Conservation (phyloP, 2,797 vertebrate species). For the Nannoperca australis region DNA sequence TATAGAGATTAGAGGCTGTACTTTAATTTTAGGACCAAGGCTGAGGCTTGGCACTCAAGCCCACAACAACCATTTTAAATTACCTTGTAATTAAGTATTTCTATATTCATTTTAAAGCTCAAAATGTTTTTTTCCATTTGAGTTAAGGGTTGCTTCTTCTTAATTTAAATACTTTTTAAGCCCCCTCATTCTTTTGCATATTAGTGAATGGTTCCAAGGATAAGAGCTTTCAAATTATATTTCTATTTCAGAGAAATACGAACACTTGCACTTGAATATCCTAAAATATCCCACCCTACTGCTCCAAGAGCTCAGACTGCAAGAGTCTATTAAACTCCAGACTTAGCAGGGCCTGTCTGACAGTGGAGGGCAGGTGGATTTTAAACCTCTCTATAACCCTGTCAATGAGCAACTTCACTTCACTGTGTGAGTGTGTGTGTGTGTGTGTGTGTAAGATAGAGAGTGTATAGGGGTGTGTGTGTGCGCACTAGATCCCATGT, state of each 20-base stretch:
- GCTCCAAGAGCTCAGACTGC: slow-evolving; percentile 31
- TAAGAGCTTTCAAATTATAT: background rate
- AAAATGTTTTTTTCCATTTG: background rate
- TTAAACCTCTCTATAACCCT: slow-evolving; percentile 76
- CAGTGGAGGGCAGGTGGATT: slow-evolving; percentile 65
- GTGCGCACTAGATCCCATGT: slow-evolving; percentile 49
- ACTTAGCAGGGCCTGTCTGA: slow-evolving; percentile 49
- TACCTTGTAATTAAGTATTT: background rate
- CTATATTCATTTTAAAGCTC: background rate
- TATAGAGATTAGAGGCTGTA: background rate
- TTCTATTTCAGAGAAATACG: slow-evolving; percentile 23
- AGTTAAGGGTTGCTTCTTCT: background rate
- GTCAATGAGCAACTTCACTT: slow-evolving; percentile 62
- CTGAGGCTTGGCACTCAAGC: background rate
- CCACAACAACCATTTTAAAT: background rate
- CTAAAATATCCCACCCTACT: slow-evolving; percentile 27
- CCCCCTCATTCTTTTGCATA: background rate
- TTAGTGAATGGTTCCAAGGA: background rate
- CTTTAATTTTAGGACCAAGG: background rate
- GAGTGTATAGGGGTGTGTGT: background rate
- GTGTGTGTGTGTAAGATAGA: background rate
- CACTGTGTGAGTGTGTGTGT: slow-evolving; percentile 2
- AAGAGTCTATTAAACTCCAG: slow-evolving; percentile 61
- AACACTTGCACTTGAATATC: slow-evolving; percentile 15
- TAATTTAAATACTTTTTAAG: background rate